phyloP scores from a whole-genome alignment of 2,797 vertebrate genomes.

The Malacoraja senta region DNA sequence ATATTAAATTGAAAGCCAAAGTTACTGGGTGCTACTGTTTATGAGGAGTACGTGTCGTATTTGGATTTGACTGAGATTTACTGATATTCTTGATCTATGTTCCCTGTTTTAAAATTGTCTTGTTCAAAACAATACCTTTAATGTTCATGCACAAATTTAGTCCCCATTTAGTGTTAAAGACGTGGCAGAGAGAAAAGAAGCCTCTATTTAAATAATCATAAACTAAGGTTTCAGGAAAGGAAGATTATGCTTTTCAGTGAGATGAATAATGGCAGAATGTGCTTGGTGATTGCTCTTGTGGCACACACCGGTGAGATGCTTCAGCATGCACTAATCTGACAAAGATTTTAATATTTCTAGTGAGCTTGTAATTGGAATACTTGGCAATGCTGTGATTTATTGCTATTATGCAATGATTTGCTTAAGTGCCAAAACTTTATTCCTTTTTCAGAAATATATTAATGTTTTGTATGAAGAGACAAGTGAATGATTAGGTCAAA shows the following conservation, averaged over 20 bases:
- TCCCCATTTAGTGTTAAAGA: neutral
- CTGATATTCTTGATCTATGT: neutral
- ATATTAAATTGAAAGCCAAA: neutral
- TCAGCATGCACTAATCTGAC: neutral
- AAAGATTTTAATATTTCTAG: neutral
- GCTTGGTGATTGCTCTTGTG: neutral
- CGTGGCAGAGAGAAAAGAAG: neutral
- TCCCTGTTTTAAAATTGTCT: neutral
- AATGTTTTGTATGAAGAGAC: neutral
- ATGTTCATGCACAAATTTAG: neutral
- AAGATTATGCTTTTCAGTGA: neutral
- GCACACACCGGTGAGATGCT: neutral
- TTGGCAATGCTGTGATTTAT: neutral
- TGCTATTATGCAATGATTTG: neutral
- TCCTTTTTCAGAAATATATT: neutral
- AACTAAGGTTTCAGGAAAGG: neutral
- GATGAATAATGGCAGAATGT: neutral
- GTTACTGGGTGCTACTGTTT: neutral
- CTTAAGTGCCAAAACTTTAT: slow-evolving; percentile 26
- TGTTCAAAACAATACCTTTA: neutral
- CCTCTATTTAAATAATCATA: neutral
- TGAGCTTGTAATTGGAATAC: neutral
- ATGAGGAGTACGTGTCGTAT: neutral
- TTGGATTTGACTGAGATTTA: neutral
- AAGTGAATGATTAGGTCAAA: neutral